Conservation (phyloP, 1,140 invertebrate genomes). For the Ceratitis capitata region DNA sequence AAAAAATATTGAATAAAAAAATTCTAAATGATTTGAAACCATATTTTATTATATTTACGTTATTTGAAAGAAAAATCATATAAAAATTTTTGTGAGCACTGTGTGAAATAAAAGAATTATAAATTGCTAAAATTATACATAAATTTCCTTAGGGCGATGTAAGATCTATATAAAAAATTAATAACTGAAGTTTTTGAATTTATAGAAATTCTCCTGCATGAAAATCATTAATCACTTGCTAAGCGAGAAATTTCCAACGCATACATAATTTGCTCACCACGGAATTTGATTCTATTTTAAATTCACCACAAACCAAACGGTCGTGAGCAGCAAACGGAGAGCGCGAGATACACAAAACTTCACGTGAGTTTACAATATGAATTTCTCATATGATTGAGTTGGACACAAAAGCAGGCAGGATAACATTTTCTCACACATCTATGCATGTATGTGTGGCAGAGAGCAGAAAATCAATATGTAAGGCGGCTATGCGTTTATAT, state of each 20-base stretch:
- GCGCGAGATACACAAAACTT: not conserved
- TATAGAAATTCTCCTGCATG: too few species aligned
- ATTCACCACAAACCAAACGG: not conserved
- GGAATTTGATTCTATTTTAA: not conserved
- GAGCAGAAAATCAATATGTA: constrained; percentile 24
- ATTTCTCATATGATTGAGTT: constrained; percentile 1
- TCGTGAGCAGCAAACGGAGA: not conserved
- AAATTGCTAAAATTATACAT: too few species aligned
- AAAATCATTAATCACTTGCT: too few species aligned
- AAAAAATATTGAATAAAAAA: too few species aligned
- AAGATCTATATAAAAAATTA: too few species aligned
- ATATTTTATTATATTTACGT: too few species aligned
- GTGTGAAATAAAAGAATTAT: too few species aligned
- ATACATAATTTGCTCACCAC: not conserved
- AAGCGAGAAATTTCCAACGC: not conserved
- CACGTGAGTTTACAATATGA: not conserved
- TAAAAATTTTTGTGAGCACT: too few species aligned
- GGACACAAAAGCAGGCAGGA: not conserved
- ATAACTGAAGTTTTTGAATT: too few species aligned
- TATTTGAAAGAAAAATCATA: too few species aligned
- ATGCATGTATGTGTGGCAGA: not conserved
- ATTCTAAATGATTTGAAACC: too few species aligned
- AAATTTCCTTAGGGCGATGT: too few species aligned
- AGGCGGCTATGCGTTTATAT: not conserved
- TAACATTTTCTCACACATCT: not conserved